A percentile compares a stretch with the other conserved stretches of the same genome.
Evolutionary conservation across 1,140 invertebrate species (phyloP).

Genomic region (Euschistus heros): DNA sequence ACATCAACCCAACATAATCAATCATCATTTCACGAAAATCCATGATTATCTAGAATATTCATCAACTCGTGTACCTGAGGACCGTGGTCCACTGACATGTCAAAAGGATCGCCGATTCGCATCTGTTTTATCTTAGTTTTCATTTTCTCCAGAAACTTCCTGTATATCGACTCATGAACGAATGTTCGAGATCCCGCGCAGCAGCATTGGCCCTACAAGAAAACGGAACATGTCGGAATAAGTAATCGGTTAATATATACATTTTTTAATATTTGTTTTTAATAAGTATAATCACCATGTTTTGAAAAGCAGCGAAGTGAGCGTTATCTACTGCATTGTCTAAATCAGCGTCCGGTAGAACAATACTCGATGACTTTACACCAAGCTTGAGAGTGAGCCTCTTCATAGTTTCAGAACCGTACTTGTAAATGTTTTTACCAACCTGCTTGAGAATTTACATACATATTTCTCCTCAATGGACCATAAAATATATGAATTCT

Average conservation of each 20-base stretch:
- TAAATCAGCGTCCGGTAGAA: conserved; percentile 75
- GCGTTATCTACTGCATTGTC: conserved; percentile 66
- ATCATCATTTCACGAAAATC: too few relatives aligned
- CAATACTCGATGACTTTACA: conserved; percentile 89
- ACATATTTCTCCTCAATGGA: too few relatives aligned
- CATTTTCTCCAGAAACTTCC: conserved; percentile 70
- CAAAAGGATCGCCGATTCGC: conserved; percentile 74
- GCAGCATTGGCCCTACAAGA: conserved; percentile 73
- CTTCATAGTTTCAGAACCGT: conserved; percentile 72
- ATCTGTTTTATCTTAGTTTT: conserved; percentile 52
- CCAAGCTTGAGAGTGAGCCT: conserved; percentile 86
- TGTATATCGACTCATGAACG: conserved; percentile 79
- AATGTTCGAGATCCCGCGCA: conserved; percentile 83
- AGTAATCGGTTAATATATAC: background rate
- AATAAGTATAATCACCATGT: conserved; percentile 45
- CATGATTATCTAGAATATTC: too few relatives aligned
- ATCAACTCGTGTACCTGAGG: conserved; percentile 63
- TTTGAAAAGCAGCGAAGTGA: conserved; percentile 76
- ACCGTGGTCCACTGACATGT: conserved; percentile 55
- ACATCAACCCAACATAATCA: too few relatives aligned
- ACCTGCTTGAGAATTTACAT: too few relatives aligned
- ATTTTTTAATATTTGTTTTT: background rate
- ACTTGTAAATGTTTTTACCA: conserved; percentile 69
- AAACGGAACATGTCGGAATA: background rate
- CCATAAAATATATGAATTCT: too few relatives aligned